A percentile compares a stretch with the other conserved stretches of the same genome.
phyloP scores from a whole-genome alignment of 2,113 vertebrate genomes.

The Conger conger region DNA sequence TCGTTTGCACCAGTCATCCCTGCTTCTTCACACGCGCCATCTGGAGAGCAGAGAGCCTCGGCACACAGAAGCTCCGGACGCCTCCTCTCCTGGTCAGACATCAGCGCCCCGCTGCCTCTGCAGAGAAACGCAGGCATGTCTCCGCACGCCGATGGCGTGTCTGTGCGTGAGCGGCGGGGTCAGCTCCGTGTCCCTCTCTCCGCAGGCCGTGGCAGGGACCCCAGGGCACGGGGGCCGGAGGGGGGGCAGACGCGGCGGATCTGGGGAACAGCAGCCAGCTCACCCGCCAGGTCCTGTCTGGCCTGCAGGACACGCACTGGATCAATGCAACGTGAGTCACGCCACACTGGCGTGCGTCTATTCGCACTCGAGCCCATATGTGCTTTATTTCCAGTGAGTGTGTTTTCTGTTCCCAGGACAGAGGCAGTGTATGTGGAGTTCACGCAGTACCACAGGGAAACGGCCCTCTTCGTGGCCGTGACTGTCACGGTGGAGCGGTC shows the following conservation, averaged over 20 bases:
- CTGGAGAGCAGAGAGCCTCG: conserved; percentile 12
- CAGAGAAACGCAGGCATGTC: not conserved
- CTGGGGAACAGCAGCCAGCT: conserved; percentile 56
- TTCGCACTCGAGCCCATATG: not conserved
- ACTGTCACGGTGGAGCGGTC: conserved; percentile 56
- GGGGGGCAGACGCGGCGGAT: conserved; percentile 31
- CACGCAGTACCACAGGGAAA: conserved; percentile 70
- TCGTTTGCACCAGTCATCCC: conserved; percentile 5
- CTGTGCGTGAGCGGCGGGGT: not conserved
- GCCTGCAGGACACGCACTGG: conserved; percentile 46
- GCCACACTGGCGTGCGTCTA: not conserved
- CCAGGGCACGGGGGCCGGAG: not conserved
- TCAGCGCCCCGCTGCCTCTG: not conserved
- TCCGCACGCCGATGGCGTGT: not conserved
- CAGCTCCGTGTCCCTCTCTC: not conserved
- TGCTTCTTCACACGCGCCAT: conserved; percentile 19
- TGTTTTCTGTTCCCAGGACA: conserved; percentile 47
- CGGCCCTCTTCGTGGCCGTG: conserved; percentile 62
- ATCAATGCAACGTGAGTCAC: conserved; percentile 55
- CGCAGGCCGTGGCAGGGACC: conserved; percentile 31
- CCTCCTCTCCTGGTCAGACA: conserved; percentile 34
- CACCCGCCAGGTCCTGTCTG: conserved; percentile 47
- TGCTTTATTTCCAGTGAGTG: not conserved
- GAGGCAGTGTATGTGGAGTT: conserved; percentile 63
- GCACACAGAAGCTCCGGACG: conserved; percentile 4